Evolutionary conservation across 2,113 vertebrate genomes (phyloP).

Genomic region (Ifrita kowaldi): DNA sequence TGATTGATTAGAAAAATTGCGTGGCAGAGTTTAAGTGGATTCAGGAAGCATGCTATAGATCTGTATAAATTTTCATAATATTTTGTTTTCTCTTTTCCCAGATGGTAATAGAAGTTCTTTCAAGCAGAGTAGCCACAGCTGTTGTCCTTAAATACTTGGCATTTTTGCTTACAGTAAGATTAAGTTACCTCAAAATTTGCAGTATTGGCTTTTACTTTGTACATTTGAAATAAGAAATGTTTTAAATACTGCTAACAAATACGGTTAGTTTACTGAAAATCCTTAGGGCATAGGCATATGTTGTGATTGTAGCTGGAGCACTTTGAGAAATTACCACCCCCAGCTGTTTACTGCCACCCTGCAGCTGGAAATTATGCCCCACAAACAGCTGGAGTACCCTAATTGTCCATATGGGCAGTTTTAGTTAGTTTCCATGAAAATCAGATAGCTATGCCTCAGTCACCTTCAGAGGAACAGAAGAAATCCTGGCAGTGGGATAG

Average conservation of each 20-base stretch:
- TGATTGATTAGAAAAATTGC: constrained; percentile 25
- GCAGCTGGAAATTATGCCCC: not conserved
- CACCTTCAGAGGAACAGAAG: not conserved
- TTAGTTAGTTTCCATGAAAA: not conserved
- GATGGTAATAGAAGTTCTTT: not conserved
- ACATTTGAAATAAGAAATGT: not conserved
- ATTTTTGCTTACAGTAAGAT: constrained; percentile 23
- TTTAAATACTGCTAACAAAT: constrained; percentile 14
- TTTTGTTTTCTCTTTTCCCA: constrained; percentile 21
- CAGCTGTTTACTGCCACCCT: not conserved
- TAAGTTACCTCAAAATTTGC: constrained; percentile 5
- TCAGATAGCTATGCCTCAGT: not conserved
- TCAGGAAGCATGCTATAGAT: not conserved
- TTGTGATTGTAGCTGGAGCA: not conserved
- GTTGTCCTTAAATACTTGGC: constrained; percentile 17
- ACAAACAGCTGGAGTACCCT: not conserved
- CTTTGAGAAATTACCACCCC: not conserved
- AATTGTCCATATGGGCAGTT: not conserved
- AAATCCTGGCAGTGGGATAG: not conserved
- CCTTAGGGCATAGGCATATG: not conserved
- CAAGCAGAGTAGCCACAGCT: constrained; percentile 10
- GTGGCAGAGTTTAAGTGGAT: constrained; percentile 8
- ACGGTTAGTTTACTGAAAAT: not conserved
- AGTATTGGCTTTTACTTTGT: not conserved
- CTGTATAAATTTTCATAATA: constrained; percentile 8